Base-by-base conservation (phyloP, 2,113 vertebrate genomes). In the Gnathonemus echidnorhynchus region DNA sequence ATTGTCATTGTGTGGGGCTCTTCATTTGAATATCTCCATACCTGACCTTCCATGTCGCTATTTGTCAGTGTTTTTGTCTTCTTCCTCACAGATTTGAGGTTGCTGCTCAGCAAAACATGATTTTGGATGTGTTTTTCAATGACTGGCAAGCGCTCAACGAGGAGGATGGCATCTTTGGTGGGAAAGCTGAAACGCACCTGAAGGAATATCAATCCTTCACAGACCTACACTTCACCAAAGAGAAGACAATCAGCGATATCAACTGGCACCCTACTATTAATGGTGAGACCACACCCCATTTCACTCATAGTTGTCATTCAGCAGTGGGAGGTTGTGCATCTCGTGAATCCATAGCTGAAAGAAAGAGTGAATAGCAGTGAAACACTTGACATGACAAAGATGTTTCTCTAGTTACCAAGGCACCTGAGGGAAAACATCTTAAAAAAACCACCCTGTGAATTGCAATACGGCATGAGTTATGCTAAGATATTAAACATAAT, bases 211-310 rank as follows among this genome's bases (percentile, higher is more conserved):
- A 96, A 91, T 95, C 96, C 35, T 97, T 99, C 89, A 95, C 96
- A 4, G 96, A 98, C 91, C 95, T 95, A 7, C 93, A 91, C 8
- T 94, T 92, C 90, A 93, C 95, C 35, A 97, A 93, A 11, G 94
- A 96, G 90, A 98, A 96, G 93, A 96, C 93, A 74, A 95, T 99
- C 92, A 97, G 96, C 94, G 95, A 95, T 0, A 0, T 99, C 83
- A 94, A 92, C 15, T 99, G 98, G 98, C 98, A 99, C 89, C 98
- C 98, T 2, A 95, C 94, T 15, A 94, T 98, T 93, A 92, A 93
- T 0, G 98, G 98, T 99, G 95, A 97, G 86, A 83, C 49, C 19
- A 24, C 66, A 27, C 17, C 42, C 42, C 21, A n/a, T 48, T 88
- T 24, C 56, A 48, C 13, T 49, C 53, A 39, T 8, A 24, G 35